Percentiles rank a stretch among this genome's conserved stretches.
Evolutionary conservation across 2,888 invertebrate species (phyloP).

Genomic region (Teleogryllus oceanicus): DNA sequence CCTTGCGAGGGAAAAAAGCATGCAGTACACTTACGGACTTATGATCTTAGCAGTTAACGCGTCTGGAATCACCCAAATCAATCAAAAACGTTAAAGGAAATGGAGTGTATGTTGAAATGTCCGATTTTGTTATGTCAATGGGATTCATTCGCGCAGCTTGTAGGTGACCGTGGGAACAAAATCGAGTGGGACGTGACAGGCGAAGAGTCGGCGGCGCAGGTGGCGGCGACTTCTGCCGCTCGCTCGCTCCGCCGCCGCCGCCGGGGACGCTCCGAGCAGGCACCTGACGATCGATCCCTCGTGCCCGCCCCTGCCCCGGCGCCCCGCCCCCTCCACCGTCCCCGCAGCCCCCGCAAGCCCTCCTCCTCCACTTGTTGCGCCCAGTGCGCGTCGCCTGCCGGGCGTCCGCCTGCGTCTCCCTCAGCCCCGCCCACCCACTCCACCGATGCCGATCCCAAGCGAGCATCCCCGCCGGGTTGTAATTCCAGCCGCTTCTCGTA

Average conservation of each 20-base stretch:
- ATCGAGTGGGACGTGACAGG: too few species aligned
- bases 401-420: background rate
- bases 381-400: background rate
- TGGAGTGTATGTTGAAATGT: too few species aligned
- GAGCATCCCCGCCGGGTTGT: background rate
- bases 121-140: too few species aligned
- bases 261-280: background rate
- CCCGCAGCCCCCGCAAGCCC: background rate
- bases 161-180: too few species aligned
- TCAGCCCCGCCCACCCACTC: background rate
- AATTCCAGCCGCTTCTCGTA: constrained; percentile 3
- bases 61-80: too few species aligned
- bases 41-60: too few species aligned
- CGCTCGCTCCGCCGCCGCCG: background rate
- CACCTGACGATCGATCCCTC: constrained; percentile 11
- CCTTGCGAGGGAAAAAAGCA: too few species aligned
- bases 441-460: background rate
- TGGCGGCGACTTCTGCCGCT: background rate
- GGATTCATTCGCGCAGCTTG: too few species aligned
- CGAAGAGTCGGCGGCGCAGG: too few species aligned
- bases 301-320: background rate
- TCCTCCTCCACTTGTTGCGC: background rate
- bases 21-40: too few species aligned
- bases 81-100: too few species aligned
- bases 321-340: background rate